Conservation (phyloP, 2,888 invertebrate genomes). For the Melanotus villosus region DNA sequence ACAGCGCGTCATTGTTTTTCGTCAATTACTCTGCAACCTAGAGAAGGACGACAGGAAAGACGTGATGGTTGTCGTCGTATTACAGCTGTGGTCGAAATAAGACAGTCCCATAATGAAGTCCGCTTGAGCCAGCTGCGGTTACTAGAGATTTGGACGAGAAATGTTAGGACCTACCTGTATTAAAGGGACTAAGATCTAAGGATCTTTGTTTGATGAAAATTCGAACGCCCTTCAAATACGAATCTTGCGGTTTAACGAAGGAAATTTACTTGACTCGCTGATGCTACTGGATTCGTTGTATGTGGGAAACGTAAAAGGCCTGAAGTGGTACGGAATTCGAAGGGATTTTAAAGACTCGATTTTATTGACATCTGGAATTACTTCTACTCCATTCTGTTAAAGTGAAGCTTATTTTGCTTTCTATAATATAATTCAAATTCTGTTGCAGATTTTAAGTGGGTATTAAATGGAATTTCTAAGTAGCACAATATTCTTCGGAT, state of each 20-base stretch:
- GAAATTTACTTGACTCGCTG: background rate
- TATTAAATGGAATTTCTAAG: no score
- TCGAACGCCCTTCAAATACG: background rate
- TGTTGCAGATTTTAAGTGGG: no score
- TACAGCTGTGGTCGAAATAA: slow-evolving; percentile 27
- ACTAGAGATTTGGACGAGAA: slow-evolving; percentile 26
- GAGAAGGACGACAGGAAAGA: slow-evolving; percentile 11
- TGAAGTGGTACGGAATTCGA: no score
- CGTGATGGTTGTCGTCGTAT: slow-evolving; percentile 2
- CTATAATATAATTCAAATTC: no score
- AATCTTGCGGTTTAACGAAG: background rate
- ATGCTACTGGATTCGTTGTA: no score
- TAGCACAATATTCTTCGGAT: no score
- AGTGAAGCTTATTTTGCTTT: no score
- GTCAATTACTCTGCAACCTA: background rate
- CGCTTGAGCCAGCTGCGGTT: slow-evolving; percentile 35
- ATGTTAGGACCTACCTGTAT: slow-evolving; percentile 29
- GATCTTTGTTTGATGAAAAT: background rate
- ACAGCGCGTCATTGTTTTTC: slow-evolving; percentile 16
- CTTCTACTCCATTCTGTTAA: no score
- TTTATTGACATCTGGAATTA: no score
- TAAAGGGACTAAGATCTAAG: slow-evolving; percentile 18
- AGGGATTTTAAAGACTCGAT: no score
- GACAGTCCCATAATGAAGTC: slow-evolving; percentile 33
- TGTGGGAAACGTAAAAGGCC: no score